A percentile compares a stretch with the other conserved stretches of the same genome.
Evolutionary conservation across 1,140 invertebrate species (phyloP).

Genomic region (Drosophila nannoptera): DNA sequence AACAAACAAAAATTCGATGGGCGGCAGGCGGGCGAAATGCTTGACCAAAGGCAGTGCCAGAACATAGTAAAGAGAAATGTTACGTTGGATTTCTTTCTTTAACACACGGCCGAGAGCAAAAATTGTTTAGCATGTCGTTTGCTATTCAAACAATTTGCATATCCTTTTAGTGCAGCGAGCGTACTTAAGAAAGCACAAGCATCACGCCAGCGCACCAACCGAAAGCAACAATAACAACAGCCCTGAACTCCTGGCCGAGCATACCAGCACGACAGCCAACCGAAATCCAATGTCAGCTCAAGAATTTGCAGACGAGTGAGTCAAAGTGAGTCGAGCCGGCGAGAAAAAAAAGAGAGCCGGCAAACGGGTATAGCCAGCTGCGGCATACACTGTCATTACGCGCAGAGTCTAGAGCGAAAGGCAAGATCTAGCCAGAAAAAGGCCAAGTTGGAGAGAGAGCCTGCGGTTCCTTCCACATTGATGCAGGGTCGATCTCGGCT

Average conservation of each 20-base stretch:
- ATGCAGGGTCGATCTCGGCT: too few species aligned
- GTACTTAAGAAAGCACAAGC: slow-evolving; percentile 63
- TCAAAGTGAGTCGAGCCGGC: not conserved
- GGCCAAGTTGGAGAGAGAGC: too few species aligned
- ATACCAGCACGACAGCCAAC: slow-evolving; percentile 65
- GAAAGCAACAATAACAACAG: slow-evolving; percentile 20
- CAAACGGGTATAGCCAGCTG: not conserved
- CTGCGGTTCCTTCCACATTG: too few species aligned
- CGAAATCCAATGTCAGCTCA: slow-evolving; percentile 72
- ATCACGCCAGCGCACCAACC: slow-evolving; percentile 13
- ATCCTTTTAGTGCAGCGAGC: slow-evolving; percentile 73
- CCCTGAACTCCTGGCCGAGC: slow-evolving; percentile 31
- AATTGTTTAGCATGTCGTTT: slow-evolving; percentile 74
- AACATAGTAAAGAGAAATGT: slow-evolving; percentile 42
- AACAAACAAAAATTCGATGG: slow-evolving; percentile 50
- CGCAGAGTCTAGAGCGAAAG: too few species aligned
- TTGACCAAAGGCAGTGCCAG: slow-evolving; percentile 42
- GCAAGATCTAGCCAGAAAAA: too few species aligned
- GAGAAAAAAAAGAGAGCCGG: not conserved
- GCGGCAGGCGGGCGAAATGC: slow-evolving; percentile 43
- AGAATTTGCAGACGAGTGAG: slow-evolving; percentile 41
- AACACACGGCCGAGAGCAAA: slow-evolving; percentile 32
- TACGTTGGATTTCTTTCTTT: slow-evolving; percentile 43
- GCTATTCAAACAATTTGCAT: slow-evolving; percentile 78
- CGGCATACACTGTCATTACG: not conserved